Evolutionary conservation across 2,797 vertebrate genomes (phyloP).

Genomic region (Acanthurus lineatus): DNA sequence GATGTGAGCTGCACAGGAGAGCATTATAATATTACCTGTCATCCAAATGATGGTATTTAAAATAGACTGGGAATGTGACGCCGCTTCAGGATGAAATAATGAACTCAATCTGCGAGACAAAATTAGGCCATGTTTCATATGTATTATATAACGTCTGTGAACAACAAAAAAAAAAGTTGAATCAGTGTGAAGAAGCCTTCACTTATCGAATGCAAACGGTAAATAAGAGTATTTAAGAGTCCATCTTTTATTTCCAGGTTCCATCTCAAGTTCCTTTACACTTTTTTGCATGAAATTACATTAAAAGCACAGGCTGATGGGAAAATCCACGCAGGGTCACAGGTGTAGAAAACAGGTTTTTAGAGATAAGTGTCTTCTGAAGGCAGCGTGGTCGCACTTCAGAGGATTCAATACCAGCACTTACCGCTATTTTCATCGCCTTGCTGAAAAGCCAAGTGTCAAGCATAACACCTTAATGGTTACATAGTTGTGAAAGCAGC

Average conservation of each 20-base stretch:
- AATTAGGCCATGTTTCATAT: background rate
- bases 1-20: constrained; percentile 43
- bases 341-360: constrained; percentile 9
- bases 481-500: constrained; percentile 21
- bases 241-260: constrained; percentile 4
- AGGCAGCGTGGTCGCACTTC: constrained; percentile 4
- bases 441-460: constrained; percentile 13
- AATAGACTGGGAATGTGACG: constrained; percentile 57
- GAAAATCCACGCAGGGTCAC: constrained; percentile 29
- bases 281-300: constrained; percentile 4
- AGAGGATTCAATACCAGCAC: constrained; percentile 22
- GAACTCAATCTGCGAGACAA: constrained; percentile 46
- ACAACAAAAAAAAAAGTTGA: background rate
- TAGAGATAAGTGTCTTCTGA: constrained; percentile 15
- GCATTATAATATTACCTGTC: constrained; percentile 73
- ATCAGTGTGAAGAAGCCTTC: background rate
- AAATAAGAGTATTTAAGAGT: background rate
- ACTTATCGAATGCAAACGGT: background rate
- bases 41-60: constrained; percentile 64
- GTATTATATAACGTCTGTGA: constrained; percentile 5
- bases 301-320: background rate
- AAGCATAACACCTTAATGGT: constrained; percentile 3
- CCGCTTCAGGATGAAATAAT: constrained; percentile 33
- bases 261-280: background rate
- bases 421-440: constrained; percentile 16